Evolutionary conservation across 2,888 invertebrate genomes (phyloP), one percentile per base, ranked within the genome.

Genomic region (Apamea sordens): DNA sequence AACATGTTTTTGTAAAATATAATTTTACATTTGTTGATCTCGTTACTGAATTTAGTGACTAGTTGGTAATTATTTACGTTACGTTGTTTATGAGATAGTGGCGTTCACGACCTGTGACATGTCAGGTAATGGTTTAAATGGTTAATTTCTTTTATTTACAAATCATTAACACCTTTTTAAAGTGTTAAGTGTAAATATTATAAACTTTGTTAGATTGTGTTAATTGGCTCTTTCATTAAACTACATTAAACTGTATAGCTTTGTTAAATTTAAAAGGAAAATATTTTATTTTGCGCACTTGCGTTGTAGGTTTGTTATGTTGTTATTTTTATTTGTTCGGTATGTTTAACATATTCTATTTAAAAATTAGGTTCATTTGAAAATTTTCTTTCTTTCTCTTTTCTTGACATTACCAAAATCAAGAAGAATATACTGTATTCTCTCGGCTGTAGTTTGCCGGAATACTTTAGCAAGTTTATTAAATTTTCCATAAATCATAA

Each of bases 41-140:
- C 84, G 79, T 85, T 82, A 69, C 84, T 82, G 80, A 80, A 77
- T 87, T 88, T 88, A 76, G 86, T 83, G 86, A 82, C 79, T 88
- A 88, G 71, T 74, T 81, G 73, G 70, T 85, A 79, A 75, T 28
- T 79, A 73, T 70, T 79, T 78, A 67, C 64, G 41, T 82, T 73
- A 64, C 79, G 69, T 73, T 84, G 65, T 79, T 75, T 77, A 77
- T 78, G 71, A 75, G 72, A 73, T 72, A 73, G 75, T 79, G 61
- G 67, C 65, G 63, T 74, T 77, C 73, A 41, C 68, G 64, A 61
- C 71, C 68, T 72, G 76, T 87, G 73, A 70, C 80, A 70, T 82
- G 71, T 79, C 59, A 24, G 50, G 74, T 50, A 64, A 68, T 76
- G 78, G 47, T 83, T 78, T 64, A 69, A 64, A 68, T 79, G 77